These are phyloP conservation scores for Typhlichthys eigenmanni DNA, from an alignment of 2,797 vertebrate genomes.

Conservation along the genomic window DNA sequence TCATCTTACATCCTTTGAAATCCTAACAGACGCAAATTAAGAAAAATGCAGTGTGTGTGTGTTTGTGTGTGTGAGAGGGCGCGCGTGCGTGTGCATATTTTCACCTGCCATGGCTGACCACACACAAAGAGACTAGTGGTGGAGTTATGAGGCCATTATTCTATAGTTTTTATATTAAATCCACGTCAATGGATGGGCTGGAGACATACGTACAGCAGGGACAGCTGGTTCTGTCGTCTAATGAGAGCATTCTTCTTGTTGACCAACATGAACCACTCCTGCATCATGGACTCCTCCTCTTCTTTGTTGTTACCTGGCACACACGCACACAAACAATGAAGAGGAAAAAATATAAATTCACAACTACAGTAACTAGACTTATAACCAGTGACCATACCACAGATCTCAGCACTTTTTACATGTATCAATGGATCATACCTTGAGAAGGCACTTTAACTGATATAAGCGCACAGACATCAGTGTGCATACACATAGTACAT, in stretches of 20 bases:
- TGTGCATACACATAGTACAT: neutral
- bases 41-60: constrained; percentile 27
- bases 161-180: constrained; percentile 70
- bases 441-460: neutral
- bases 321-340: constrained; percentile 17
- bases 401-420: too few species aligned
- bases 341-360: neutral
- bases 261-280: constrained; percentile 99
- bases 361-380: too few species aligned
- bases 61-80: constrained; percentile 17
- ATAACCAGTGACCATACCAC: too few species aligned
- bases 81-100: constrained; percentile 23
- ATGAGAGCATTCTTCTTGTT: constrained; percentile 99
- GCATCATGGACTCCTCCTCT: constrained; percentile 98
- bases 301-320: constrained; percentile 91
- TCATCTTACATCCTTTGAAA: constrained; percentile 67
- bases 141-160: constrained; percentile 53
- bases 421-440: too few species aligned
- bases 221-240: constrained; percentile 96
- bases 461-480: neutral
- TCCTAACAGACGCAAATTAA: constrained; percentile 49
- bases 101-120: constrained; percentile 67
- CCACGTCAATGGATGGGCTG: constrained; percentile 47
- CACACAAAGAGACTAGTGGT: constrained; percentile 59
- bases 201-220: constrained; percentile 86